Percentiles rank a stretch among this genome's conserved stretches.
These are phyloP conservation scores for Dinocampus coccinellae DNA, from an alignment of 2,888 invertebrate genomes.

Conservation along the genomic window DNA sequence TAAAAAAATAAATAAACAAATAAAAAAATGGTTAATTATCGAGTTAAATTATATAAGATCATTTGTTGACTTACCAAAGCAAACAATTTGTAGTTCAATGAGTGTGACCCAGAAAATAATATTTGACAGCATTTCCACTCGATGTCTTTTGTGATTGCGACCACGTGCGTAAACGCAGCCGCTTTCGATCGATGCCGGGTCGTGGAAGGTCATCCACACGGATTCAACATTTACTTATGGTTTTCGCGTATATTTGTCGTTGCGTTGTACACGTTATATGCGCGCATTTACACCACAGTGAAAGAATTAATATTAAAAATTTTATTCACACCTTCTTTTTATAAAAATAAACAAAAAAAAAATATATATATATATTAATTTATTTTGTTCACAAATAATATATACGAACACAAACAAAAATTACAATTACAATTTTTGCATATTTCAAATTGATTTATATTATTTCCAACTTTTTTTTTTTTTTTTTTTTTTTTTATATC, in stretches of 20 bases:
- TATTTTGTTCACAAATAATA: not conserved
- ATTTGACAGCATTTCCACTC: slow-evolving; percentile 49
- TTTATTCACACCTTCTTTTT: not conserved
- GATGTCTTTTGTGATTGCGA: slow-evolving; percentile 46
- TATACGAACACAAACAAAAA: not conserved
- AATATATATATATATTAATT: too few relatives aligned
- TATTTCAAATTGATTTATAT: too few relatives aligned
- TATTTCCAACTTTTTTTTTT: too few relatives aligned
- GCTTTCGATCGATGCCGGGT: slow-evolving; percentile 40
- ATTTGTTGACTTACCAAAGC: slow-evolving; percentile 49
- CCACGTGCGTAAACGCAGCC: slow-evolving; percentile 52
- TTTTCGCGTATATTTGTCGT: slow-evolving; percentile 10
- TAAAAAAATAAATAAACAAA: not conserved
- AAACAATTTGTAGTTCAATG: slow-evolving; percentile 46
- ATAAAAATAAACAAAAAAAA: too few relatives aligned
- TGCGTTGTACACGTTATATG: not conserved
- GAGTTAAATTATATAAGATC: not conserved
- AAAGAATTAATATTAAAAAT: not conserved
- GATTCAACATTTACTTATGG: slow-evolving; percentile 37
- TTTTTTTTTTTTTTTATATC: too few relatives aligned
- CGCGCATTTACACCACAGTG: not conserved
- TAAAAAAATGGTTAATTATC: not conserved
- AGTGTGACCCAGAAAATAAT: slow-evolving; percentile 51
- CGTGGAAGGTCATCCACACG: slow-evolving; percentile 39
- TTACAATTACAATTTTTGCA: too few relatives aligned